Base-by-base conservation (phyloP, 64 coral and sea anemone species). In the Montipora efflorescens region DNA sequence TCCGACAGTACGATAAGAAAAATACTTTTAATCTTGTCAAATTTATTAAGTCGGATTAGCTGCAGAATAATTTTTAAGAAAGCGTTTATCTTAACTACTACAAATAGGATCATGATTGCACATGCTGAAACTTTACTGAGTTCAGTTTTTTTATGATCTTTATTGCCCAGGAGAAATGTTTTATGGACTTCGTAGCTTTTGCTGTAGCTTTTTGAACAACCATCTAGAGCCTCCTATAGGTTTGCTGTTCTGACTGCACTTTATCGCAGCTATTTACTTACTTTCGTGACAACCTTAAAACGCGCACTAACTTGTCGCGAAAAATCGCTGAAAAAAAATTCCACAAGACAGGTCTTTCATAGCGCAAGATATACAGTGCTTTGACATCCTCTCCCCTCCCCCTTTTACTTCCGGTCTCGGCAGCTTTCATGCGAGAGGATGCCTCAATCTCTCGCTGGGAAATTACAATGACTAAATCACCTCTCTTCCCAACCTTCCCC, bases 31-130 rank as follows among this genome's bases (percentile, higher is more conserved):
- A 23, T 23, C 22, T 9, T 69, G 62, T 68, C 14, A 22, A 50
- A 50, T 23, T 71, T 25, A 71, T 11, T 84, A 46, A 84, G 7
- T 69, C 62, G 59, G 61, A 84, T 69, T 18, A 84, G 59, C 81
- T 48, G 12, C 11, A 64, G 25, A 69, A 48, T 68, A 48, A 18
- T 12, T 25, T 57, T 68, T 68, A 48, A 15, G 12, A 36, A 14
- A 20, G 28, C 43, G 57, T 64, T 14, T 59, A 43, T 82, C 8
- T 21, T 55, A 64, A 16, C 21, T 58, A 82, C 53, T 16, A 23
- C 22, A 74, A 74, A 64, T 18, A 15, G 58, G 22, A 82, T 64
- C 5, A 23, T 19, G n/a, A 12, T 9, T 8, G 12, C n/a, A 81
- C 14, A 11, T 9, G 13, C 7, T 59, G 13, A 59, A 13, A 59